phyloP scores from a whole-genome alignment of 1,140 invertebrate species.

The Drosophila yakuba region DNA sequence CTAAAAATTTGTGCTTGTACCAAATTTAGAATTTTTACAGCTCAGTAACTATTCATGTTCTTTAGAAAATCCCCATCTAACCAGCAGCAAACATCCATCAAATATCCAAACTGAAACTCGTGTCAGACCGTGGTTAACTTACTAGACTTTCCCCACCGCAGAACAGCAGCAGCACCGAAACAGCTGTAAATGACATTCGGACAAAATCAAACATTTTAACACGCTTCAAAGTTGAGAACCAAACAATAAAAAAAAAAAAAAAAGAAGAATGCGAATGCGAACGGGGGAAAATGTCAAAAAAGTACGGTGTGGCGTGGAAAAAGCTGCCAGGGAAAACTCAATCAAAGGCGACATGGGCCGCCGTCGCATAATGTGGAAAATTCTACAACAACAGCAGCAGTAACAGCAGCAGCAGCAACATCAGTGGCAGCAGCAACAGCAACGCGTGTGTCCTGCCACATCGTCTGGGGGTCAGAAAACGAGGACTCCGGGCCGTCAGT shows the following conservation, averaged over 20 bases:
- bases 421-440: slow-evolving; percentile 34
- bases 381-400: slow-evolving; percentile 20
- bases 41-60: not conserved
- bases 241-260: not conserved
- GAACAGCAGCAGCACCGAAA: slow-evolving; percentile 35
- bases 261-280: slow-evolving; percentile 5
- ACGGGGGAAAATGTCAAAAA: slow-evolving; percentile 68
- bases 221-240: slow-evolving; percentile 69
- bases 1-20: not conserved
- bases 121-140: slow-evolving; percentile 34
- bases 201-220: slow-evolving; percentile 82
- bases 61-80: slow-evolving; percentile 2
- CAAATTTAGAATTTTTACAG: not conserved
- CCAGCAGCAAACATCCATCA: slow-evolving; percentile 56
- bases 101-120: slow-evolving; percentile 21
- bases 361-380: slow-evolving; percentile 74
- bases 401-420: slow-evolving; percentile 14
- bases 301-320: slow-evolving; percentile 57
- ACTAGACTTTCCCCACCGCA: slow-evolving; percentile 32
- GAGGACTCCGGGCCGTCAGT: slow-evolving; percentile 49
- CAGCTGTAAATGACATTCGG: slow-evolving; percentile 80
- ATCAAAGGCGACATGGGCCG: slow-evolving; percentile 77
- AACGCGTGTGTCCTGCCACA: slow-evolving; percentile 72
- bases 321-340: slow-evolving; percentile 74
- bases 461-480: slow-evolving; percentile 70